These are phyloP conservation scores for Cynopterus sphinx DNA, from an alignment of 2,797 vertebrate genomes.

Conservation along the genomic window DNA sequence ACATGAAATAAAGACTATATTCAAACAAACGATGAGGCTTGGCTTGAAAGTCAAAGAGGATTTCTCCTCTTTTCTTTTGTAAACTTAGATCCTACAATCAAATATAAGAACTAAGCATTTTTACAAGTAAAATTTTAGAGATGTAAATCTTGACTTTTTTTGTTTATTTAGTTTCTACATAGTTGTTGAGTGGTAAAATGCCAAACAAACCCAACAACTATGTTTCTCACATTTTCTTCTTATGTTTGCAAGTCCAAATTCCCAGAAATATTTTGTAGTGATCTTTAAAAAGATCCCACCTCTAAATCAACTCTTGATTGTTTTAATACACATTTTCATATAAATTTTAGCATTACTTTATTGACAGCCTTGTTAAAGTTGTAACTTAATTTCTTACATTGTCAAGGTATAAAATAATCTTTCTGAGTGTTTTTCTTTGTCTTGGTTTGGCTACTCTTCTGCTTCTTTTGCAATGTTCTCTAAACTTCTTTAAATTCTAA, in stretches of 20 bases:
- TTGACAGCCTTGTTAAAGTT: background rate
- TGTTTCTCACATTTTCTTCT: conserved; percentile 18
- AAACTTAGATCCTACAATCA: background rate
- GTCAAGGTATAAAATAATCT: background rate
- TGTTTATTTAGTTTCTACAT: background rate
- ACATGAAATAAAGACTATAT: background rate
- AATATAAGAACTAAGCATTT: background rate
- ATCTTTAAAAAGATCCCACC: background rate
- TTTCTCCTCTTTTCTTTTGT: background rate
- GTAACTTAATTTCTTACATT: background rate
- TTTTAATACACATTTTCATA: background rate
- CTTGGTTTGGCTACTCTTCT: background rate
- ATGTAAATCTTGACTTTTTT: background rate
- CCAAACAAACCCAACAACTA: background rate
- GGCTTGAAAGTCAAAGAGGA: background rate
- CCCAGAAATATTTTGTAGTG: background rate
- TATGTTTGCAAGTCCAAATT: background rate
- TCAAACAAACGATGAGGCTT: background rate
- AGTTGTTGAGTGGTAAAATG: background rate
- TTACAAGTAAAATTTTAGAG: conserved; percentile 20
- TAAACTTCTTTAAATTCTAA: conserved; percentile 35
- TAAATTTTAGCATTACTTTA: background rate
- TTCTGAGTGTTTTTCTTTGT: background rate
- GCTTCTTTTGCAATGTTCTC: background rate
- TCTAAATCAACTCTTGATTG: background rate